These are phyloP conservation scores for Drosophila ercepeae DNA, from an alignment of 1,140 invertebrate genomes.

Conservation along the genomic window DNA sequence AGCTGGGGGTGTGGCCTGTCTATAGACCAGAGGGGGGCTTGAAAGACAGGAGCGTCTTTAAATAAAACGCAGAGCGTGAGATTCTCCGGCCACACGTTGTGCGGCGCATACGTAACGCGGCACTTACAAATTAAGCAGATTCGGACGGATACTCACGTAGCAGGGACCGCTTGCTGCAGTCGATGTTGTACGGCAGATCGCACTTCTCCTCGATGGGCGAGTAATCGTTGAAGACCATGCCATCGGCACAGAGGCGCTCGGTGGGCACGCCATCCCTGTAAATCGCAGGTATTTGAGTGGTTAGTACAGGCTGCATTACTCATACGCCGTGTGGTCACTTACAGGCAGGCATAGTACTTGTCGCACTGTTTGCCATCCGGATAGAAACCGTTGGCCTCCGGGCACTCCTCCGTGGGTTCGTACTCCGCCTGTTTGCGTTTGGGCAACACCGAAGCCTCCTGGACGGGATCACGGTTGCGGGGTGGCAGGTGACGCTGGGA, in stretches of 20 bases:
- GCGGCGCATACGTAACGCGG: slow-evolving; percentile 56
- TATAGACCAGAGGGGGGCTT: neutral
- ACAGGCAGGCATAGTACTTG: slow-evolving; percentile 94
- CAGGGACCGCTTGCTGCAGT: slow-evolving; percentile 90
- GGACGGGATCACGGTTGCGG: slow-evolving; percentile 60
- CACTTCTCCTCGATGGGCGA: slow-evolving; percentile 92
- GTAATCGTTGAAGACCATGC: slow-evolving; percentile 96
- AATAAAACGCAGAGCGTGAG: slow-evolving; percentile 34
- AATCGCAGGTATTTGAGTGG: slow-evolving; percentile 43
- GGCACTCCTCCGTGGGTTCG: slow-evolving; percentile 87
- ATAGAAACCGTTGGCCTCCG: slow-evolving; percentile 93
- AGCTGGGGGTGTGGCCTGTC: too few species aligned
- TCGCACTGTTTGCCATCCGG: slow-evolving; percentile 94
- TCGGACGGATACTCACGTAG: slow-evolving; percentile 88
- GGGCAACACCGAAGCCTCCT: slow-evolving; percentile 47
- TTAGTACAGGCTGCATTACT: slow-evolving; percentile 3
- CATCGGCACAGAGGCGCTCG: slow-evolving; percentile 93
- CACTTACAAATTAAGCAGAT: slow-evolving; percentile 29
- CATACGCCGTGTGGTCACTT: slow-evolving; percentile 59
- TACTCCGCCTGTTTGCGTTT: slow-evolving; percentile 64
- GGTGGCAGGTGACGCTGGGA: slow-evolving; percentile 72
- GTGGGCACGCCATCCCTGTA: slow-evolving; percentile 87
- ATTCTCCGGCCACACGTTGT: slow-evolving; percentile 21
- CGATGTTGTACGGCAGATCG: slow-evolving; percentile 93
- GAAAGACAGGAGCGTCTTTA: slow-evolving; percentile 27